Evolutionary conservation across 2,113 vertebrate species (phyloP).

Genomic region (Nothobranchius furzeri): DNA sequence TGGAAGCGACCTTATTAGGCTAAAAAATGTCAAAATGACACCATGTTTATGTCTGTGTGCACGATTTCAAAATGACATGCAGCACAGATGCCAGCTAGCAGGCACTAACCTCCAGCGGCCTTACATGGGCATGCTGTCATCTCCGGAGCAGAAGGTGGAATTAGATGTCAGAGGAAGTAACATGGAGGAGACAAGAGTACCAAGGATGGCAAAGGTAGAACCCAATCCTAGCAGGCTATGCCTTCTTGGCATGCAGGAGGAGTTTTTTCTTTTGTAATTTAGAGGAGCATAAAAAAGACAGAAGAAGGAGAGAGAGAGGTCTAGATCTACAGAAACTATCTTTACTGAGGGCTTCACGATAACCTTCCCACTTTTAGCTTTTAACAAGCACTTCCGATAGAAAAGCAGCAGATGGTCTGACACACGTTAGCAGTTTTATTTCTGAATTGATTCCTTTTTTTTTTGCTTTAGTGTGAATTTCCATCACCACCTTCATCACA

Average conservation of each 20-base stretch:
- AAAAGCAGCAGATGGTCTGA: constrained; percentile 40
- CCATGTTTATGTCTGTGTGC: constrained; percentile 9
- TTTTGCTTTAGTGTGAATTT: background rate
- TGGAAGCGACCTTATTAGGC: background rate
- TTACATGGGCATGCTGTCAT: constrained; percentile 28
- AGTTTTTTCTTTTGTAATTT: constrained; percentile 20
- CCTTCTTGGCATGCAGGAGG: background rate
- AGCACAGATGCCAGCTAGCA: constrained; percentile 14
- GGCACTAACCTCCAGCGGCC: constrained; percentile 16
- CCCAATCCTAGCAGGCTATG: background rate
- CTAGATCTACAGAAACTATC: constrained; percentile 28
- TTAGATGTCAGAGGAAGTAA: constrained; percentile 7
- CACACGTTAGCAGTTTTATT: constrained; percentile 8
- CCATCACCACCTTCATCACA: background rate
- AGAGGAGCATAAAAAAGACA: constrained; percentile 9
- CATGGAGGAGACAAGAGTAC: background rate
- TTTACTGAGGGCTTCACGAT: constrained; percentile 40
- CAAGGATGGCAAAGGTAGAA: background rate
- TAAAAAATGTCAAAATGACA: constrained; percentile 22
- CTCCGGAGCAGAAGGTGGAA: constrained; percentile 18
- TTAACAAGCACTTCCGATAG: constrained; percentile 17
- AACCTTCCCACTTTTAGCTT: constrained; percentile 40
- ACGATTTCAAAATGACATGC: background rate
- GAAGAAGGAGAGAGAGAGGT: constrained; percentile 3
- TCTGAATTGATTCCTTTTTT: background rate